A percentile compares a stretch with the other conserved stretches of the same genome.
phyloP scores from a whole-genome alignment of 2,888 invertebrate species.

The Esperia sulphurella region DNA sequence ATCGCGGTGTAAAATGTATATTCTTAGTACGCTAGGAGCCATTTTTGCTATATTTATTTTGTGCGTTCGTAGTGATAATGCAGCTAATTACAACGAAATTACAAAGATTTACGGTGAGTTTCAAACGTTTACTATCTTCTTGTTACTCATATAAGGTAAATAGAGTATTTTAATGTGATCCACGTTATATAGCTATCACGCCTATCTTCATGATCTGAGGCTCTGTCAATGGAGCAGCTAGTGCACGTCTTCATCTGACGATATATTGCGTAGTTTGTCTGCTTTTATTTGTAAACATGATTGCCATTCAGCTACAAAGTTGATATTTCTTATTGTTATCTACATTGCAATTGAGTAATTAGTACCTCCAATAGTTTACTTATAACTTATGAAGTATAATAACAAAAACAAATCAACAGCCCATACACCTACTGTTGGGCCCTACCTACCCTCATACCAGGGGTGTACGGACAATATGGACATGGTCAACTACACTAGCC shows the following conservation, averaged over 20 bases:
- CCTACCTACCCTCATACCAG: too few species aligned
- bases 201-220: not conserved
- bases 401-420: too few species aligned
- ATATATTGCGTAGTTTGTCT: not conserved
- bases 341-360: too few species aligned
- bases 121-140: not conserved
- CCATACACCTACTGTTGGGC: too few species aligned
- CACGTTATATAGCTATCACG: not conserved
- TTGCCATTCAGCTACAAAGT: too few species aligned
- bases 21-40: conserved; percentile 73
- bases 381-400: too few species aligned
- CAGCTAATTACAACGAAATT: conserved; percentile 72
- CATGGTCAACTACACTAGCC: too few species aligned
- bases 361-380: too few species aligned
- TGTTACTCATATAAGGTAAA: not conserved
- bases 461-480: too few species aligned
- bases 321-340: too few species aligned
- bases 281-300: not conserved
- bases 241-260: not conserved
- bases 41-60: conserved; percentile 79
- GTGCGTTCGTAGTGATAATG: conserved; percentile 77
- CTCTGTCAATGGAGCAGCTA: not conserved
- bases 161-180: not conserved
- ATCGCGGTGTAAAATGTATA: conserved; percentile 66
- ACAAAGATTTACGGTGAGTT: conserved; percentile 72